Conservation (phyloP, 2,797 vertebrate species). For the Periophthalmus magnuspinnatus region DNA sequence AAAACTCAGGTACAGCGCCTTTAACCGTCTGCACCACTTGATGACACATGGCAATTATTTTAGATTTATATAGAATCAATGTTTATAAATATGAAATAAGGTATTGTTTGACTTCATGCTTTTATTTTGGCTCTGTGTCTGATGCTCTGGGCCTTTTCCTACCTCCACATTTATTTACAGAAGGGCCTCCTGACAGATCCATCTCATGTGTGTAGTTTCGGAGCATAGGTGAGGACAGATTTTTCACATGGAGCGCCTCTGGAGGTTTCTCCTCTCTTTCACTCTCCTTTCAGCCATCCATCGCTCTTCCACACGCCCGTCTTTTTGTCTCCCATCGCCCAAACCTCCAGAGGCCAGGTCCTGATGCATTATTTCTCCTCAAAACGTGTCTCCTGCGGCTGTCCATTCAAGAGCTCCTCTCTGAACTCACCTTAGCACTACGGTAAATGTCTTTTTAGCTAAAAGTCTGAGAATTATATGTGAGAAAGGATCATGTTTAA, state of each 20-base stretch:
- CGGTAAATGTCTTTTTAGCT: constrained; percentile 19
- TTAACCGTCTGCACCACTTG: too few relatives aligned
- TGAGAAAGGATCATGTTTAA: background rate
- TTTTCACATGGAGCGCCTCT: constrained; percentile 31
- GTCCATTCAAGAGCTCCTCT: constrained; percentile 38
- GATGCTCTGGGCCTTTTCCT: constrained; percentile 1
- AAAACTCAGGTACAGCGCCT: too few relatives aligned
- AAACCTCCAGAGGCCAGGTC: constrained; percentile 49
- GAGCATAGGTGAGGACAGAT: constrained; percentile 25
- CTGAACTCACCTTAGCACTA: constrained; percentile 45
- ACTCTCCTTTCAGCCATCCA: constrained; percentile 16
- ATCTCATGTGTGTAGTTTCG: background rate
- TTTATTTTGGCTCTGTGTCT: background rate
- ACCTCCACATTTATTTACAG: background rate
- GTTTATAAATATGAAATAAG: background rate
- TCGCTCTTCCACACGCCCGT: constrained; percentile 34
- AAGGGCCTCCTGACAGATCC: background rate
- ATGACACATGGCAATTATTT: background rate
- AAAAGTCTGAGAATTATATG: constrained; percentile 10
- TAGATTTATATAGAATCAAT: background rate
- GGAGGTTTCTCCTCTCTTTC: constrained; percentile 26
- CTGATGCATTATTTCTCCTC: constrained; percentile 67
- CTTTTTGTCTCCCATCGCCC: constrained; percentile 45
- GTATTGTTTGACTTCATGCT: background rate
- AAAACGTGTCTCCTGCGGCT: constrained; percentile 54